Base-by-base conservation (phyloP, 2,113 vertebrate species). In the Nothocercus julius region DNA sequence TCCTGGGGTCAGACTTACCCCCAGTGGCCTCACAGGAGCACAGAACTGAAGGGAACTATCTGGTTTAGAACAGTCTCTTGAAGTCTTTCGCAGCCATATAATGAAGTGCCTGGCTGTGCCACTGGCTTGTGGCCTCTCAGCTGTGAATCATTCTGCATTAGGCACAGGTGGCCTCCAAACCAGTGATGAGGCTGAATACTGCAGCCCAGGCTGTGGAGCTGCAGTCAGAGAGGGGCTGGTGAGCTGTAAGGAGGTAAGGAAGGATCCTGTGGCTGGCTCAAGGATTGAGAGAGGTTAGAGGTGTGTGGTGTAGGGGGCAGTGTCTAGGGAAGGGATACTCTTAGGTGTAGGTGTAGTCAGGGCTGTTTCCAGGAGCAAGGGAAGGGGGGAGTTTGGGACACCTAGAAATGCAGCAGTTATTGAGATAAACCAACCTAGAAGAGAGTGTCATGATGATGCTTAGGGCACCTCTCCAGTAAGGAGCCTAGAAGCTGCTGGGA, bases 251-350 rank as follows among this genome's bases (percentile, higher is more conserved):
- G 15, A 4, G 5, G 5, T 11, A 44, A n/a, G 56, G 27, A 36
- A 25, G 1, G 8, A 34, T 34, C 9, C 13, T 58, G 32, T 5
- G 54, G 5, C n/a, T 32, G 28, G 7, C 8, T 36, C 0, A 0
- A 47, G 74, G 25, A 7, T 14, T 32, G 12, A 38, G 30, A 13
- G 15, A 5, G 51, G 32, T 15, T 58, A 44, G 25, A 40, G 18
- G 12, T 24, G 42, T 28, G 15, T 72, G 34, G 4, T 73, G 47
- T 5, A 9, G 49, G 13, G 0, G 2, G 56, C 13, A 54, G 28
- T 25, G 10, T 30, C 4, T 18, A 14, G 8, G 13, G 40, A 2
- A 77, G 19, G 36, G 68, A 51, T 70, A 45, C 22, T 34, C 16
- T 45, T 51, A 34, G 22, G 15, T 51, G 16, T 51, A 34, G 22